These are phyloP conservation scores for Bellardia bayeri DNA, from an alignment of 2,888 invertebrate genomes.

Conservation along the genomic window DNA sequence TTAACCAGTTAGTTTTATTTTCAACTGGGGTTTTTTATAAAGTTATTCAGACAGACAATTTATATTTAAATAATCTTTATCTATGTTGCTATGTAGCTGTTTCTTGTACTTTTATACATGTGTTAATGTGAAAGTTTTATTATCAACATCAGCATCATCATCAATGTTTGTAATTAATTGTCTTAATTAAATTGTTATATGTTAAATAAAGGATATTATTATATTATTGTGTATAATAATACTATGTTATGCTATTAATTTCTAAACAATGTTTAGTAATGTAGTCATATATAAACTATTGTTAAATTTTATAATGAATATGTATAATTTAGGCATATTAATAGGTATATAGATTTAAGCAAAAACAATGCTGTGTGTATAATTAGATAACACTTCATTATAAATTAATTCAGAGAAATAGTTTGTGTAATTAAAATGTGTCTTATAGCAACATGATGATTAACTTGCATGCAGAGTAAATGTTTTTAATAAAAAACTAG, in stretches of 20 bases:
- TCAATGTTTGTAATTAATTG: constrained; percentile 70
- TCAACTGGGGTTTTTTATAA: neutral
- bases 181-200: constrained; percentile 72
- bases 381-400: neutral
- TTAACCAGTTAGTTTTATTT: constrained; percentile 17
- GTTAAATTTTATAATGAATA: neutral
- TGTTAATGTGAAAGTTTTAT: neutral
- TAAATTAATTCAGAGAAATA: neutral
- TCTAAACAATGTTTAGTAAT: neutral
- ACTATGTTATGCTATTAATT: neutral
- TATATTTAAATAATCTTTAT: neutral
- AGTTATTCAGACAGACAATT: neutral
- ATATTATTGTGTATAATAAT: constrained; percentile 15
- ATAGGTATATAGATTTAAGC: neutral
- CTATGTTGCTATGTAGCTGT: neutral
- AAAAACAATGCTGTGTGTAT: neutral
- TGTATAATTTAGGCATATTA: neutral
- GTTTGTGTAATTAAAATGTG: neutral
- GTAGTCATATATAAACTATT: neutral
- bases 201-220: constrained; percentile 45
- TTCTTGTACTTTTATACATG: neutral
- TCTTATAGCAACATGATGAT: too few species aligned
- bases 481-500: too few species aligned
- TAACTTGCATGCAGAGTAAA: too few species aligned
- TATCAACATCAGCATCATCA: constrained; percentile 1